Evolutionary conservation across 2,113 vertebrate species (phyloP), one percentile per base, ranked within the genome.

Genomic region (Pseudonaja textilis): DNA sequence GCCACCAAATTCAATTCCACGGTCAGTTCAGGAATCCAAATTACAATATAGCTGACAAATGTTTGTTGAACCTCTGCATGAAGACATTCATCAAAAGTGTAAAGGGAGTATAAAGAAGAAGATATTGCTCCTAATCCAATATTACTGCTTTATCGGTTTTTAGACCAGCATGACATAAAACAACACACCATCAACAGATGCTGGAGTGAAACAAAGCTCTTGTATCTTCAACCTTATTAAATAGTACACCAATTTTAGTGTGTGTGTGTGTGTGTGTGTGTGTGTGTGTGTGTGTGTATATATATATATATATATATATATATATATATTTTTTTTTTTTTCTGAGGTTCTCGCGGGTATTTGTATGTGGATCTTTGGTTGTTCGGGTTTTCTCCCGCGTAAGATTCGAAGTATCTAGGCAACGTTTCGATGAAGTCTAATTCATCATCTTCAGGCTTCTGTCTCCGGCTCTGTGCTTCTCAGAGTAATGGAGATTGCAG

Each of bases 211-310:
- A 20, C n/a, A 87, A 74, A 69, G 29, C 59, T n/a, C 47, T 87
- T 50, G 64, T 57, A 20, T n/a, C 34, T 52, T 16, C n/a, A 89
- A 18, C 50, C 64, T 89, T 25, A 0, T 91, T 91, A 81, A 91
- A 57, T 0, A 0, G 5, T 81, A 81, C 34, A 81, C 2, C 74
- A 81, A 42, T 81, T n/a, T 50, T 50, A 29, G 39, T 16, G 25
- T 50, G n/a, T n/a, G n/a, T n/a, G n/a, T n/a, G n/a, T n/a, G n/a
- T n/a, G n/a, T n/a, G n/a, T n/a, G n/a, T n/a, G n/a, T n/a, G n/a
- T n/a, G n/a, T n/a, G n/a, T n/a, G n/a, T n/a, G n/a, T n/a, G n/a
- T n/a, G n/a, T n/a, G n/a, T n/a, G n/a, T n/a, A n/a, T n/a, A n/a
- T n/a, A n/a, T n/a, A n/a, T n/a, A n/a, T n/a, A n/a, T n/a, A n/a